phyloP scores from a whole-genome alignment of 2,888 invertebrate species.

The Phrixothrix hirtus region DNA sequence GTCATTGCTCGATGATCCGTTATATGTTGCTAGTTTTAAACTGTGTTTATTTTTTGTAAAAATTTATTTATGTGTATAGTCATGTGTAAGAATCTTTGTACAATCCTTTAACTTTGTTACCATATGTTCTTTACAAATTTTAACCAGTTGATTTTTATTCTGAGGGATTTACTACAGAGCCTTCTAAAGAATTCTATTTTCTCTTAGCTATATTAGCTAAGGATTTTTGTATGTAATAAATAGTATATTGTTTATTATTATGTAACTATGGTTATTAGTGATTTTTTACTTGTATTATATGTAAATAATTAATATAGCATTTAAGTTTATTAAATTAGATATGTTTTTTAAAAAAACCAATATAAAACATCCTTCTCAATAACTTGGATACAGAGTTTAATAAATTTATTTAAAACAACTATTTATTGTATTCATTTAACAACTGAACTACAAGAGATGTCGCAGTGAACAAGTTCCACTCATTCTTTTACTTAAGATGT shows the following conservation, averaged over 20 bases:
- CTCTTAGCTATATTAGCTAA: constrained; percentile 31
- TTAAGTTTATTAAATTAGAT: constrained; percentile 43
- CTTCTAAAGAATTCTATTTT: constrained; percentile 19
- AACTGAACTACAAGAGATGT: neutral
- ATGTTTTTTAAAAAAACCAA: constrained; percentile 50
- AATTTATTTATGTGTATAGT: constrained; percentile 39
- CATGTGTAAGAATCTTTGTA: constrained; percentile 45
- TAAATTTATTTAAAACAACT: constrained; percentile 36
- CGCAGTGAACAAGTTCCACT: no score
- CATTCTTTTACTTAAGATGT: no score
- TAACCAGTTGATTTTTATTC: constrained; percentile 28
- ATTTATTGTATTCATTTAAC: constrained; percentile 3
- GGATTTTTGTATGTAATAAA: constrained; percentile 28
- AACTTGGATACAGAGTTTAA: constrained; percentile 36
- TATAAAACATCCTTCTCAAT: constrained; percentile 33
- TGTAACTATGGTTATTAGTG: constrained; percentile 44
- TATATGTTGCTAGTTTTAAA: constrained; percentile 36
- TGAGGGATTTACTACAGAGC: constrained; percentile 19
- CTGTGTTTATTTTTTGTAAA: constrained; percentile 39
- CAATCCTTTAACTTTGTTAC: constrained; percentile 54
- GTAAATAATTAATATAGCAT: constrained; percentile 47
- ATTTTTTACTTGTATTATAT: constrained; percentile 53
- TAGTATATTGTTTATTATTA: constrained; percentile 30
- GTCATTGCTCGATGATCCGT: constrained; percentile 24
- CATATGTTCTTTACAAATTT: constrained; percentile 43